Conservation (phyloP, 2,888 invertebrate species). For the Diarsia dahlii region DNA sequence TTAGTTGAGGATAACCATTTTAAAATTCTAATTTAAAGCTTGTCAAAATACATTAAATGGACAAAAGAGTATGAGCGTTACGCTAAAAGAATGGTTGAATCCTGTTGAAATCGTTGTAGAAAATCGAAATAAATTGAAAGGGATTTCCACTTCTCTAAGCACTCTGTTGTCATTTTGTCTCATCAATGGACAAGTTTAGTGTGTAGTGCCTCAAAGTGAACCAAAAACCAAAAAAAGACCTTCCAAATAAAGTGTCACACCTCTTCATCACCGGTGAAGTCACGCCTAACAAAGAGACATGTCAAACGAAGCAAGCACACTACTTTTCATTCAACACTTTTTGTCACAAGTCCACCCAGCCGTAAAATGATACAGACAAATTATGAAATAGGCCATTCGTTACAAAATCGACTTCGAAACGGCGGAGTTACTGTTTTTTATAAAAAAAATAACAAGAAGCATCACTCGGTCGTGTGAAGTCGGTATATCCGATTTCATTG, state of each 20-base stretch:
- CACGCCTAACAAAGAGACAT: neutral
- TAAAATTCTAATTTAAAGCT: no score
- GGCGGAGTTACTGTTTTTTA: constrained; percentile 50
- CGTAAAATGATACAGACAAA: constrained; percentile 47
- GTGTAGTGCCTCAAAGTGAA: neutral
- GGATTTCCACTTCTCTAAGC: neutral
- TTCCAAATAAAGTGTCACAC: neutral
- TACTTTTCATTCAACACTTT: neutral
- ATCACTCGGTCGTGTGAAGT: constrained; percentile 53
- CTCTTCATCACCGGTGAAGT: neutral
- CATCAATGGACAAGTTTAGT: neutral
- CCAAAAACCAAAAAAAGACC: neutral
- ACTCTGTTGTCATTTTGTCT: neutral
- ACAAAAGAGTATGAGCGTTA: no score
- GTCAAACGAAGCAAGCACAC: neutral
- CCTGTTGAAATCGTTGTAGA: no score
- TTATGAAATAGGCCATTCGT: constrained; percentile 53
- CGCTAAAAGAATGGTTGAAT: no score
- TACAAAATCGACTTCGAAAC: constrained; percentile 53
- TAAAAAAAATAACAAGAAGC: constrained; percentile 61
- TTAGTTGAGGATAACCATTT: no score
- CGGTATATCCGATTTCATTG: constrained; percentile 69
- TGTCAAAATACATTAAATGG: no score
- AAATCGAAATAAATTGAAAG: neutral
- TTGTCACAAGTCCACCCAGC: constrained; percentile 25